Evolutionary conservation across 2,113 vertebrate species (phyloP).

Genomic region (Melanerpes aurifrons): DNA sequence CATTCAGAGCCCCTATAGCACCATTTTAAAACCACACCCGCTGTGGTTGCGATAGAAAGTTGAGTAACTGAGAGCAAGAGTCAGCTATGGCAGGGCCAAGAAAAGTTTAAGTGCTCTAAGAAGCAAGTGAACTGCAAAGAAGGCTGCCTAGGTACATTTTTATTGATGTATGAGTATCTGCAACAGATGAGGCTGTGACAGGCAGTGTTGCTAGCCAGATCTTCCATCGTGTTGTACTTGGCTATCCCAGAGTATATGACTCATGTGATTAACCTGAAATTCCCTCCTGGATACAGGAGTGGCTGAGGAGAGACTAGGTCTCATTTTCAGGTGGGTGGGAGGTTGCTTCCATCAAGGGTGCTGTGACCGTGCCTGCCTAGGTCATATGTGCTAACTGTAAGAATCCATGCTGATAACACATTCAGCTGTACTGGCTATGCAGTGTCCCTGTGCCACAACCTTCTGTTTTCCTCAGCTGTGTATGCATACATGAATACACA

Average conservation of each 20-base stretch:
- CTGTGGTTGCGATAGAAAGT: background rate
- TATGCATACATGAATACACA: background rate
- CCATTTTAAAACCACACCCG: background rate
- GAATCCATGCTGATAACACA: background rate
- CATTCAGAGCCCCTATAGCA: background rate
- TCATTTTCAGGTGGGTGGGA: background rate
- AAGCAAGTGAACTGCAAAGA: background rate
- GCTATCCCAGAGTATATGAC: background rate
- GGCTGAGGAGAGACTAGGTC: background rate
- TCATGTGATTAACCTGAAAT: background rate
- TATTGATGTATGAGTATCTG: background rate
- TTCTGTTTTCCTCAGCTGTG: background rate
- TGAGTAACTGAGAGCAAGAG: conserved; percentile 33
- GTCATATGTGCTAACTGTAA: background rate
- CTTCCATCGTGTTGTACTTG: background rate
- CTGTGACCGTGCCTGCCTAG: background rate
- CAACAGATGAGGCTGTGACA: background rate
- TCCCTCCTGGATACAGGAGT: background rate
- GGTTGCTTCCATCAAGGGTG: background rate
- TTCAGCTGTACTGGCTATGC: background rate
- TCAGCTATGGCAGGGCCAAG: background rate
- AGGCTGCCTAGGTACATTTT: background rate
- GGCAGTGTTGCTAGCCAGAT: background rate
- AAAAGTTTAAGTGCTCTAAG: background rate
- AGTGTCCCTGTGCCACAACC: background rate